Evolutionary conservation across 2,888 invertebrate species (phyloP).

Genomic region (Tetranychus truncatus): DNA sequence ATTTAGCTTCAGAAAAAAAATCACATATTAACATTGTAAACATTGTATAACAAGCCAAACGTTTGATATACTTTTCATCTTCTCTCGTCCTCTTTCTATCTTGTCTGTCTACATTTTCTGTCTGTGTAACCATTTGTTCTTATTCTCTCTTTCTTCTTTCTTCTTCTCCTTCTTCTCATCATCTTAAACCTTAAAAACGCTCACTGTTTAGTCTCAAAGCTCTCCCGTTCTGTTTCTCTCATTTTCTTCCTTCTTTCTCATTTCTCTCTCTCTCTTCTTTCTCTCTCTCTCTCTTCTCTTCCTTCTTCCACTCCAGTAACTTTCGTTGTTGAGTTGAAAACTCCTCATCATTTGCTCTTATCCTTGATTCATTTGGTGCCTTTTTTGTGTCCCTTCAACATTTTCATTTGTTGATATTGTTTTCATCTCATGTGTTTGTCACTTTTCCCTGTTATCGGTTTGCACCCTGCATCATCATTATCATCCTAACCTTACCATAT

Average conservation of each 20-base stretch:
- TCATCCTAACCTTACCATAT: too few species aligned
- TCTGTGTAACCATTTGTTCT: neutral
- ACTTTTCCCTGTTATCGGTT: too few species aligned
- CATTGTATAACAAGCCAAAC: too few species aligned
- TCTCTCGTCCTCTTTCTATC: neutral
- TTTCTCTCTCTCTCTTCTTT: neutral
- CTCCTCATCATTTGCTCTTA: neutral
- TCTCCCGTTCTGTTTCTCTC: slow-evolving; percentile 9
- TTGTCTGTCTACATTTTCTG: neutral
- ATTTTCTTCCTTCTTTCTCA: slow-evolving; percentile 3
- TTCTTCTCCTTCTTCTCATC: neutral
- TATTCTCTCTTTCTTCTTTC: neutral
- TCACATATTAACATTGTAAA: too few species aligned
- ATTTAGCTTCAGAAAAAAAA: too few species aligned
- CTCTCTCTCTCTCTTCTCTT: slow-evolving; percentile 17
- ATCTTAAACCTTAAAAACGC: neutral
- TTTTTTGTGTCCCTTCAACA: neutral
- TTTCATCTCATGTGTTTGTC: too few species aligned
- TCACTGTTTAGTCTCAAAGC: slow-evolving; percentile 1
- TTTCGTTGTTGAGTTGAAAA: neutral
- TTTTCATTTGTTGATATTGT: neutral
- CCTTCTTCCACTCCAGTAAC: slow-evolving; percentile 9
- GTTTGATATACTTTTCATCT: too few species aligned
- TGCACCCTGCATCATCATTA: too few species aligned
- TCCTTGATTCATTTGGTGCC: neutral